These are phyloP conservation scores for Aeoliscus strigatus DNA, from an alignment of 2,797 vertebrate species.

Conservation along the genomic window DNA sequence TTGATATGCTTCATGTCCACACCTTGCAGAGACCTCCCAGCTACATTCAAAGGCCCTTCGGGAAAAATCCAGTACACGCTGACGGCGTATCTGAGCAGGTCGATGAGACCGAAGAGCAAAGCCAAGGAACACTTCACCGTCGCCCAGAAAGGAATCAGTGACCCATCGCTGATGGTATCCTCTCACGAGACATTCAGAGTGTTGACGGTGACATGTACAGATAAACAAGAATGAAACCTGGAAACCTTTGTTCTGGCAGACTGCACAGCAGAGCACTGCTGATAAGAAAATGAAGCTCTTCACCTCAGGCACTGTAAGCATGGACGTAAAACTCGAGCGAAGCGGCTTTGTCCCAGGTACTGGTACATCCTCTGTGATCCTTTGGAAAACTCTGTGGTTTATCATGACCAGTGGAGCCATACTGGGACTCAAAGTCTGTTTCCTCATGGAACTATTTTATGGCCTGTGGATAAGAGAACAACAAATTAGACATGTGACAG, in stretches of 20 bases:
- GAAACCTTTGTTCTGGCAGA: slow-evolving; percentile 38
- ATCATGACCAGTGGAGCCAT: not conserved
- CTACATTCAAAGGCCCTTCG: slow-evolving; percentile 42
- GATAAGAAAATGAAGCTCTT: slow-evolving; percentile 66
- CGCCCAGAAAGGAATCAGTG: slow-evolving; percentile 16
- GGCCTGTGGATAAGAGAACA: not conserved
- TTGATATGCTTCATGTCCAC: not conserved
- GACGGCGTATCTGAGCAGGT: slow-evolving; percentile 62
- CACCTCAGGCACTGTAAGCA: slow-evolving; percentile 62
- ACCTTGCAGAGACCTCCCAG: slow-evolving; percentile 50
- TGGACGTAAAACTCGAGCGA: slow-evolving; percentile 68
- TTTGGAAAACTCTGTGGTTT: too few relatives aligned
- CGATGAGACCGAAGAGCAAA: slow-evolving; percentile 60
- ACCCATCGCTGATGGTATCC: not conserved
- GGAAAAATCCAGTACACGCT: slow-evolving; percentile 67
- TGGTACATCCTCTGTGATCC: not conserved
- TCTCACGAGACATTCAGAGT: not conserved
- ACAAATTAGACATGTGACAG: too few relatives aligned
- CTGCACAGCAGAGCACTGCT: slow-evolving; percentile 48
- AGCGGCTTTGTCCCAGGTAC: slow-evolving; percentile 61
- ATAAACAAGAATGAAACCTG: not conserved
- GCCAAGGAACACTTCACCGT: slow-evolving; percentile 54
- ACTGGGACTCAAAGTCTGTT: slow-evolving; percentile 5
- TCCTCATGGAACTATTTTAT: not conserved
- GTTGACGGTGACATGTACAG: not conserved